phyloP scores from a whole-genome alignment of 2,113 vertebrate genomes.

The Psophia crepitans region DNA sequence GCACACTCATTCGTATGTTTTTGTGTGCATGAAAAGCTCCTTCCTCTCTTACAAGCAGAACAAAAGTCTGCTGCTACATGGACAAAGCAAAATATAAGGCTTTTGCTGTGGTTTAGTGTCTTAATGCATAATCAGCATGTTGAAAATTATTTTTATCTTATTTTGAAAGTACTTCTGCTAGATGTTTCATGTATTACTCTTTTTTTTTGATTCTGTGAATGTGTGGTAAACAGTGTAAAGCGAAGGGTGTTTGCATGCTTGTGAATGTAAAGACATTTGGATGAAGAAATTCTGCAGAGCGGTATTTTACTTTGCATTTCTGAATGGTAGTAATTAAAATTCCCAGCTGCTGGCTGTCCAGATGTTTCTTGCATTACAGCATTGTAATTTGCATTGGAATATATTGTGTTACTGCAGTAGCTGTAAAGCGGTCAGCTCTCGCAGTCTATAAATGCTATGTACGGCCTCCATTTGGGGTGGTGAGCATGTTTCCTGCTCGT shows the following conservation, averaged over 20 bases:
- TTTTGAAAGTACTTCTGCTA: background rate
- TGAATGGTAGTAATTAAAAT: constrained; percentile 60
- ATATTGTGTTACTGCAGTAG: constrained; percentile 32
- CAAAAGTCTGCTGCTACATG: background rate
- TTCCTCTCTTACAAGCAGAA: background rate
- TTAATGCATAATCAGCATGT: background rate
- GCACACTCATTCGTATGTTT: fast-evolving
- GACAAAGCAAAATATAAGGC: background rate
- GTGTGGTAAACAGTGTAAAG: background rate
- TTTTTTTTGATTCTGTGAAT: background rate
- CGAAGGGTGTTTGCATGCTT: background rate
- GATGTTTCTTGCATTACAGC: constrained; percentile 64
- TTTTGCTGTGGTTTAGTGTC: background rate
- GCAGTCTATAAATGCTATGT: background rate
- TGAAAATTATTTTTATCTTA: constrained; percentile 17
- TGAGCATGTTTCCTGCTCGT: constrained; percentile 36
- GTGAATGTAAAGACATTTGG: background rate
- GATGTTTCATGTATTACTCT: background rate
- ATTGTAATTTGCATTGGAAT: constrained; percentile 62
- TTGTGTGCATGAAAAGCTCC: background rate
- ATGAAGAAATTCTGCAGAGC: constrained; percentile 22
- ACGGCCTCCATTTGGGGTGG: background rate
- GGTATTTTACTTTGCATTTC: constrained; percentile 33
- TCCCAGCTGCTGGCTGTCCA: constrained; percentile 63
- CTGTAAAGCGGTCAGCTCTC: constrained; percentile 53